Conservation (phyloP, 1,140 invertebrate genomes). For the Drosophila albomicans region DNA sequence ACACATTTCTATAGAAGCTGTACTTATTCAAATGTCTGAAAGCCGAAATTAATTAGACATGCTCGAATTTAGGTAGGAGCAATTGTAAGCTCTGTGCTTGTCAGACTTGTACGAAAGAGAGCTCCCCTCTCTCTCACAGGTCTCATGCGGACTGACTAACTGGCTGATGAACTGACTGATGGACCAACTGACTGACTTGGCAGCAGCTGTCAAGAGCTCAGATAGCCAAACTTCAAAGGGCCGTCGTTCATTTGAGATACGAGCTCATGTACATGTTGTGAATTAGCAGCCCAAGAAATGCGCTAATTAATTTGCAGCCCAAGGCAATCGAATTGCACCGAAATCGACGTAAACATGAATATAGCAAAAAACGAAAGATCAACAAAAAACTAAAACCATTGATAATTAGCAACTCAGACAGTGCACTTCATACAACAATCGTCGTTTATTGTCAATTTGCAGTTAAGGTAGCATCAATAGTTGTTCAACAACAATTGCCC, state of each 20-base stretch:
- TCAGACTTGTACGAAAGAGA: conserved; percentile 28
- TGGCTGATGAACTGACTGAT: too few relatives aligned
- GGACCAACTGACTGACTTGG: conserved; percentile 11
- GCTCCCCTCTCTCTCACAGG: background rate
- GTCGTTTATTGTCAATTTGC: background rate
- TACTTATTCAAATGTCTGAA: conserved; percentile 23
- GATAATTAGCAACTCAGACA: background rate
- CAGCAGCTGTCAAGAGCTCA: conserved; percentile 37
- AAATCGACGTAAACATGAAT: too few relatives aligned
- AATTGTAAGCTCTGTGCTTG: conserved; percentile 13
- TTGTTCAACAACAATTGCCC: background rate
- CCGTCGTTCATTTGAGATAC: conserved; percentile 14
- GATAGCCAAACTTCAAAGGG: conserved; percentile 51
- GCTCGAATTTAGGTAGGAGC: conserved; percentile 4
- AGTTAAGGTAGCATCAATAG: conserved; percentile 4
- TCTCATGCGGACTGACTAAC: conserved; percentile 3
- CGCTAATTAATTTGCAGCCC: conserved; percentile 60
- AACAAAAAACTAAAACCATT: background rate
- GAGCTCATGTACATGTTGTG: background rate
- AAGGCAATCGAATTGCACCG: conserved; percentile 22
- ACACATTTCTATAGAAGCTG: conserved; percentile 8
- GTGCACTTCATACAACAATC: conserved; percentile 6
- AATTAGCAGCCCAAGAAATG: conserved; percentile 25
- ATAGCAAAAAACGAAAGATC: background rate
- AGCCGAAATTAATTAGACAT: conserved; percentile 47